Conservation (phyloP, 1,140 invertebrate genomes). For the Heliconius hermathena region DNA sequence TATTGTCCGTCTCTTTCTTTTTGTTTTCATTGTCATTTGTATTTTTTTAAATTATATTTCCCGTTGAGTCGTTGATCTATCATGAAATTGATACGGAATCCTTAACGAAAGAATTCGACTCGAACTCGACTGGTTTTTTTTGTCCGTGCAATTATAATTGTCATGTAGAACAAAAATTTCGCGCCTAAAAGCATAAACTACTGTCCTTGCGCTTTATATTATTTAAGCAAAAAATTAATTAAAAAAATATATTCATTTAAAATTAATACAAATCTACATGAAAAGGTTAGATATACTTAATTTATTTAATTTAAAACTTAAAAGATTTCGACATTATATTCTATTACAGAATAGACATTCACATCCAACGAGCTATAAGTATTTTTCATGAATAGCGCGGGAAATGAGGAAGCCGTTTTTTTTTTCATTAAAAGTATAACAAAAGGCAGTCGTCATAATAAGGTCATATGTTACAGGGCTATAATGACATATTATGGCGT, state of each 20-base stretch:
- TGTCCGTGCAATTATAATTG: no score
- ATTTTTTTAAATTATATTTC: no score
- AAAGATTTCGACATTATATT: neutral
- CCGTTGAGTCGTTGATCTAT: neutral
- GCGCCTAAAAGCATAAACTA: neutral
- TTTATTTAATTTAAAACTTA: neutral
- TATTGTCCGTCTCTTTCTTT: no score
- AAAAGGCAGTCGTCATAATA: constrained; percentile 10
- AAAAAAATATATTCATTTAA: neutral
- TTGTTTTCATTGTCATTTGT: no score
- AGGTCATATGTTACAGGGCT: constrained; percentile 7
- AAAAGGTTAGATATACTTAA: neutral
- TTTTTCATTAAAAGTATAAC: constrained; percentile 9
- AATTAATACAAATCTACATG: neutral
- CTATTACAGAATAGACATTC: neutral
- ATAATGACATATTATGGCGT: neutral
- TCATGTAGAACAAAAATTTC: neutral
- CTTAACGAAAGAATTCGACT: no score
- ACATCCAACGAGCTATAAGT: constrained; percentile 5
- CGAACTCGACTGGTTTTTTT: no score
- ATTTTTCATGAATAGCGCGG: constrained; percentile 10
- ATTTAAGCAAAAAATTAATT: no score
- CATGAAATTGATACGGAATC: neutral
- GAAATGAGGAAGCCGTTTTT: constrained; percentile 10
- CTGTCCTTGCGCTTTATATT: neutral